Conservation (phyloP, 2,797 vertebrate genomes). For the Leptatherina wallacei region DNA sequence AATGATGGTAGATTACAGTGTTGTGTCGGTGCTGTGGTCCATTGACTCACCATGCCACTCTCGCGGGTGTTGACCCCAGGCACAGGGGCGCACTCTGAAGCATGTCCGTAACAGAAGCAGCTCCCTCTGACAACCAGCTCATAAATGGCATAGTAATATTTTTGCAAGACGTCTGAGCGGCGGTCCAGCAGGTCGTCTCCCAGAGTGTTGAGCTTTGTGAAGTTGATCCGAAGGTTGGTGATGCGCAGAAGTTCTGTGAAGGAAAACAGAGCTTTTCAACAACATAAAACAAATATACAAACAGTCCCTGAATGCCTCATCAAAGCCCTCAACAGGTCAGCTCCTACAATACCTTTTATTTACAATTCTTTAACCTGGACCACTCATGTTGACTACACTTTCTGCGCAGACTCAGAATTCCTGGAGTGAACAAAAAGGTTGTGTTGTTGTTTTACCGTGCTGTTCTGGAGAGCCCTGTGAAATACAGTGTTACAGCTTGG, state of each 20-base stretch:
- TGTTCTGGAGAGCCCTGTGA: no score
- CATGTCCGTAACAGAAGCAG: conserved; percentile 93
- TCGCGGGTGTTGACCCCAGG: conserved; percentile 70
- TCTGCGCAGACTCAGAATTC: no score
- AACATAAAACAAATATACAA: background rate
- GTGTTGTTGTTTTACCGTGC: no score
- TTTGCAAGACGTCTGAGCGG: conserved; percentile 87
- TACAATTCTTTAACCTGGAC: no score
- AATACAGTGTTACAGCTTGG: no score
- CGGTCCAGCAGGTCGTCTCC: conserved; percentile 87
- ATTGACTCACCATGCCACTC: conserved; percentile 80
- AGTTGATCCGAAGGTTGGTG: conserved; percentile 86
- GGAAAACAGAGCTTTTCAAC: no score
- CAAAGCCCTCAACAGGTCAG: background rate
- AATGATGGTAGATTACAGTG: background rate
- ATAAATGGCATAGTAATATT: conserved; percentile 94
- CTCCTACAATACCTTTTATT: no score
- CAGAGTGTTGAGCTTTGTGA: conserved; percentile 87
- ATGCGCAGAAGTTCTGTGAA: conserved; percentile 82
- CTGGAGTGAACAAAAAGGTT: no score
- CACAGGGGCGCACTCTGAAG: conserved; percentile 85
- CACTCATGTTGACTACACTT: no score
- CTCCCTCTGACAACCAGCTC: conserved; percentile 94
- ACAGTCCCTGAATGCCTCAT: background rate
- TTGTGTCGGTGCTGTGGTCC: background rate